Conservation (phyloP, 2,113 vertebrate genomes). For the Coptodon bakossiorum region DNA sequence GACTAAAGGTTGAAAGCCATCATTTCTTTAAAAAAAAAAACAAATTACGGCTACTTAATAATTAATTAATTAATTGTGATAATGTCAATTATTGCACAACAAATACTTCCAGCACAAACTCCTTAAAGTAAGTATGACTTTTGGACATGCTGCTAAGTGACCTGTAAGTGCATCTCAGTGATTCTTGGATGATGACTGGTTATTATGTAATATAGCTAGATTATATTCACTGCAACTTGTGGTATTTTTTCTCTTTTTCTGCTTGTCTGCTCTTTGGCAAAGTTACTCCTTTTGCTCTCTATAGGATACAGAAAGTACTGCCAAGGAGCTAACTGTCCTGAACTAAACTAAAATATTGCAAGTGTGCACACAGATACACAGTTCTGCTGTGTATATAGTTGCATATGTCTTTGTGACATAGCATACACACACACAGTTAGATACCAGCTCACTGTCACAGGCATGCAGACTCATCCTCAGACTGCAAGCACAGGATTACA, state of each 20-base stretch:
- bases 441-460: not conserved
- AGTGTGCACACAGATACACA: not conserved
- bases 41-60: not conserved
- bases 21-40: not conserved
- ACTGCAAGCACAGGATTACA: slow-evolving; percentile 45
- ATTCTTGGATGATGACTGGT: not conserved
- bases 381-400: not conserved
- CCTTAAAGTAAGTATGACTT: not conserved
- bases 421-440: not conserved
- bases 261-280: not conserved
- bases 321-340: not conserved
- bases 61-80: not conserved
- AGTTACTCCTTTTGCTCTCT: not conserved
- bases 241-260: not conserved
- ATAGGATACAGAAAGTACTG: not conserved
- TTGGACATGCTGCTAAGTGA: not conserved
- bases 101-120: not conserved
- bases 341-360: not conserved
- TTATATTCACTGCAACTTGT: not conserved
- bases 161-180: not conserved
- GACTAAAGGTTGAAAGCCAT: not conserved
- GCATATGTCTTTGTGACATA: not conserved
- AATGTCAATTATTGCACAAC: not conserved
- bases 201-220: not conserved
- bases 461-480: slow-evolving; percentile 39